Evolutionary conservation across 2,113 vertebrate genomes (phyloP).

Genomic region (Pyxicephalus adspersus): DNA sequence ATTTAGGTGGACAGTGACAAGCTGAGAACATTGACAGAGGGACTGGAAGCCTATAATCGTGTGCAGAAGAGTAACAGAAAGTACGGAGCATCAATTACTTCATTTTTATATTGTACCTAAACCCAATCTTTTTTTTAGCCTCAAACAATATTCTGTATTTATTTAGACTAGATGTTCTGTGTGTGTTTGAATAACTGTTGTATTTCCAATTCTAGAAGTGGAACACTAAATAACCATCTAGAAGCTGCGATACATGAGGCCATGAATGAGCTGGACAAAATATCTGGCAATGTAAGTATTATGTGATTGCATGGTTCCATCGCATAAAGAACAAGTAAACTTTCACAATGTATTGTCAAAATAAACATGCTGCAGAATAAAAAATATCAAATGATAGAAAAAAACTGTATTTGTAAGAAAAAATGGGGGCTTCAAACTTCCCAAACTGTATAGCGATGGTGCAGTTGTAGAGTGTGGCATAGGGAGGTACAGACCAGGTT

Average conservation of each 20-base stretch:
- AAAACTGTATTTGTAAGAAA: no score
- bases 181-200: slow-evolving; percentile 25
- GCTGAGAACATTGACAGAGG: slow-evolving; percentile 95
- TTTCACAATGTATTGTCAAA: no score
- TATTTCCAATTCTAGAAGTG: slow-evolving; percentile 76
- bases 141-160: neutral
- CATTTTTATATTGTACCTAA: neutral
- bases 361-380: no score
- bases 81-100: slow-evolving; percentile 72
- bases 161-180: neutral
- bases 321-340: no score
- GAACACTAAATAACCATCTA: slow-evolving; percentile 97
- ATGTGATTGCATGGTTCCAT: neutral
- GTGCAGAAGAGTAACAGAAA: slow-evolving; percentile 90
- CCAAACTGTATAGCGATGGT: no score
- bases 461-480: no score
- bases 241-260: slow-evolving; percentile 99
- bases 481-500: no score
- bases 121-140: neutral
- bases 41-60: slow-evolving; percentile 91
- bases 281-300: slow-evolving; percentile 94
- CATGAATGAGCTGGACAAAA: slow-evolving; percentile 97
- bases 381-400: no score
- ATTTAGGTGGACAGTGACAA: slow-evolving; percentile 93
- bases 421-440: no score